phyloP scores from a whole-genome alignment of 2,797 vertebrate genomes.

The Urocyon cinereoargenteus region DNA sequence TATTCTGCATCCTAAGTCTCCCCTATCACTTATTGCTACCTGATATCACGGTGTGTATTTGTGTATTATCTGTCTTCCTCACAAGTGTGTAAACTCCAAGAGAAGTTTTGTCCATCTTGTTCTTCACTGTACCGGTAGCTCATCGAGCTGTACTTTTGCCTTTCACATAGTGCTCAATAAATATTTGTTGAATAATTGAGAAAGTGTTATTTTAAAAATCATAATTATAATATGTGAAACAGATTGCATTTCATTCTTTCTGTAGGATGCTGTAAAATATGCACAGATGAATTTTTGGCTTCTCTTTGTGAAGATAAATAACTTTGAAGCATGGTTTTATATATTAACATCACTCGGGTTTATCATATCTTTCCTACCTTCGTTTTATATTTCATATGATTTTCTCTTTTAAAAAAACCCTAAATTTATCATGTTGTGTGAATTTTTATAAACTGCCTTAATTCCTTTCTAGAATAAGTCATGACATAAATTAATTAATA shows the following conservation, averaged over 20 bases:
- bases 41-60: neutral
- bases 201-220: slow-evolving; percentile 61
- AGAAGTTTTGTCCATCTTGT: neutral
- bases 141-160: neutral
- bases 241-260: slow-evolving; percentile 61
- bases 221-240: slow-evolving; percentile 58
- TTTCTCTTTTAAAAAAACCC: neutral
- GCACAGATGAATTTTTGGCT: slow-evolving; percentile 47
- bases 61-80: neutral
- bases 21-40: neutral
- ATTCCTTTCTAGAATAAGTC: neutral
- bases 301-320: slow-evolving; percentile 45
- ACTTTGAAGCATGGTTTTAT: slow-evolving; percentile 28
- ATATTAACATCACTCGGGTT: neutral
- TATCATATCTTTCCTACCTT: neutral
- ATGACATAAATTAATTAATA: neutral
- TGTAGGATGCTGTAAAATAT: slow-evolving; percentile 64
- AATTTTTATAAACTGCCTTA: neutral
- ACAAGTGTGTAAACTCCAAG: neutral
- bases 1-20: neutral
- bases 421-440: neutral
- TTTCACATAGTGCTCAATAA: slow-evolving; percentile 8
- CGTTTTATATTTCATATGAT: slow-evolving; percentile 30
- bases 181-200: slow-evolving; percentile 58
- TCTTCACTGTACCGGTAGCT: neutral